Percentiles rank a stretch among this genome's conserved stretches.
phyloP scores from a whole-genome alignment of 2,113 vertebrate species.

The Mus pahari region DNA sequence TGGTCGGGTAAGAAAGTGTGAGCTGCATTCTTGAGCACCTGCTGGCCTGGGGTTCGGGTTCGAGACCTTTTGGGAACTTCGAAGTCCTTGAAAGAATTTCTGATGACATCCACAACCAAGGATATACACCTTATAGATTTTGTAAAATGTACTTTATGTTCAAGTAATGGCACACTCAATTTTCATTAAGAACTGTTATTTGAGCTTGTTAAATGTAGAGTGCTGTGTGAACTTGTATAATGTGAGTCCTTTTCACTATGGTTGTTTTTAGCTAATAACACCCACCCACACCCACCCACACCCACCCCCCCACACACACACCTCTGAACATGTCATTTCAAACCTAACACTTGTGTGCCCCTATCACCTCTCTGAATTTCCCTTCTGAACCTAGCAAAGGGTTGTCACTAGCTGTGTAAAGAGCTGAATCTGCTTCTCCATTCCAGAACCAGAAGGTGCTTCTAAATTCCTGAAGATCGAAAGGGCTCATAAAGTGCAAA shows the following conservation, averaged over 20 bases:
- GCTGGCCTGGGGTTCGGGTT: not conserved
- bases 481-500: conserved; percentile 72
- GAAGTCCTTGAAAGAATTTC: not conserved
- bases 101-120: not conserved
- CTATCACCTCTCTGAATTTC: not conserved
- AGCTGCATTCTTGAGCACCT: not conserved
- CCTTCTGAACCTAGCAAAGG: conserved; percentile 43
- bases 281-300: too few relatives aligned
- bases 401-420: not conserved
- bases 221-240: not conserved
- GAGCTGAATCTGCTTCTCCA: conserved; percentile 33
- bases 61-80: not conserved
- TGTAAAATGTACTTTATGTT: not conserved
- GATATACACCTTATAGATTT: not conserved
- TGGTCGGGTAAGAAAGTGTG: not conserved
- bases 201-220: not conserved
- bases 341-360: not conserved
- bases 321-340: not conserved
- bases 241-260: too few relatives aligned
- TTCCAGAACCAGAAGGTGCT: conserved; percentile 48
- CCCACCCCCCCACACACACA: not conserved
- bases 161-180: not conserved
- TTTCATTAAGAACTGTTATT: not conserved
- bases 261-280: not conserved
- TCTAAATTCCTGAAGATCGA: conserved; percentile 69